Base-by-base conservation (phyloP, 1,140 invertebrate genomes). In the Pomacea maculata region DNA sequence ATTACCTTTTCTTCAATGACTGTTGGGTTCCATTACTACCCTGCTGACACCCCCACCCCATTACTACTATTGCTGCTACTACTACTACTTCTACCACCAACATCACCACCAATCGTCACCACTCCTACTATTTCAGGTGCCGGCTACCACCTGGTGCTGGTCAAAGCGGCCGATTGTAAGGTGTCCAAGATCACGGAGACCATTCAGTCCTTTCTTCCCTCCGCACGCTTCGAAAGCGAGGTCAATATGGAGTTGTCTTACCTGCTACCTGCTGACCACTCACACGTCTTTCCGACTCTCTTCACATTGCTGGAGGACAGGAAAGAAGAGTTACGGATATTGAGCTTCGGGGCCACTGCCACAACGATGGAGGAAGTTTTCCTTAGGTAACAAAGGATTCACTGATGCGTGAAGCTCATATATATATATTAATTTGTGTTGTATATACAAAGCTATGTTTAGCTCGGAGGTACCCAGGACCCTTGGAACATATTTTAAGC, bases 331-430 rank as follows among this genome's bases (percentile, higher is more conserved):
- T 88, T 96, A 12, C 94, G 94, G 0, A 94, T 97, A 68, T 92
- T 93, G 55, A 95, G 94, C 34, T 95, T 95, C 83, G 96, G 96
- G 1, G 93, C 96, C 0, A 95, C 95, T 0, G 93, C 95, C 9
- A 95, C 95, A 8, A 96, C 96, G 0, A 93, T 97, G 86, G 96
- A 97, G 88, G 95, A 97, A 92, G 96, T 97, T 12, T 97, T 97
- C 88, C 89, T 97, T 19, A 95, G 95, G 95, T 96, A 91, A 90
- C 92, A 45, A 1, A 11, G 21, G 67, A 25, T 11, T 70, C 67
- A 9, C 11, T 61, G 57, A 61, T 14, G 8, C 15, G 8, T 61
- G 57, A 61, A 11, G 34, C 34, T 45, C 6, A 2, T 45, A 6
- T 45, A 6, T 45, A 6, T 45, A 6, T 45, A 6, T 45, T 2